Conservation (phyloP, 2,113 vertebrate species). For the Maccullochella peelii region DNA sequence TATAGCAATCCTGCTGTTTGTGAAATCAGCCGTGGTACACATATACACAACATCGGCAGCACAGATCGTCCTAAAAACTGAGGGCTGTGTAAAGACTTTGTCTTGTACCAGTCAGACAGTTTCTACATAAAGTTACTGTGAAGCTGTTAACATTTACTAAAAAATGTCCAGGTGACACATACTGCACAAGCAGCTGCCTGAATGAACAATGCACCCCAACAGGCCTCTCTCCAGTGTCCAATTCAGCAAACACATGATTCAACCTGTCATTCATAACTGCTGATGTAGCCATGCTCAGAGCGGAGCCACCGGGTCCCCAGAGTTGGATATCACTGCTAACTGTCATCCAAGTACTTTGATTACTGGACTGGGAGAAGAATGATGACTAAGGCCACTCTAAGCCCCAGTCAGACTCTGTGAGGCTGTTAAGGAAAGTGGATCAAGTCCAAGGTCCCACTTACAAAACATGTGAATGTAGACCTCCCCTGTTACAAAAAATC, state of each 20-base stretch:
- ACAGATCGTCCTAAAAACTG: conserved; percentile 11
- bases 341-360: conserved; percentile 74
- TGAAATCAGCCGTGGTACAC: conserved; percentile 62
- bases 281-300: conserved; percentile 68
- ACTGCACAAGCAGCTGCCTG: conserved; percentile 62
- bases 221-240: conserved; percentile 60
- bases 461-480: not conserved
- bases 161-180: conserved; percentile 41
- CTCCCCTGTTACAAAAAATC: conserved; percentile 18
- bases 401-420: conserved; percentile 44
- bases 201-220: conserved; percentile 38
- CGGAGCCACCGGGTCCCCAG: conserved; percentile 54
- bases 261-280: conserved; percentile 76
- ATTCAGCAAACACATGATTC: conserved; percentile 67
- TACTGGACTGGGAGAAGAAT: conserved; percentile 63
- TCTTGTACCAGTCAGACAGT: conserved; percentile 34
- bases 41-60: conserved; percentile 39
- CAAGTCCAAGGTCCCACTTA: conserved; percentile 53
- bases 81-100: conserved; percentile 1
- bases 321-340: conserved; percentile 75
- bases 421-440: conserved; percentile 49
- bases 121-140: conserved; percentile 19
- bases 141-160: conserved; percentile 47
- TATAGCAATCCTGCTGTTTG: conserved; percentile 59
- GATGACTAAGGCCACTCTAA: conserved; percentile 69